Evolutionary conservation across 2,113 vertebrate species (phyloP).

Genomic region (Coptodon bakossiorum): DNA sequence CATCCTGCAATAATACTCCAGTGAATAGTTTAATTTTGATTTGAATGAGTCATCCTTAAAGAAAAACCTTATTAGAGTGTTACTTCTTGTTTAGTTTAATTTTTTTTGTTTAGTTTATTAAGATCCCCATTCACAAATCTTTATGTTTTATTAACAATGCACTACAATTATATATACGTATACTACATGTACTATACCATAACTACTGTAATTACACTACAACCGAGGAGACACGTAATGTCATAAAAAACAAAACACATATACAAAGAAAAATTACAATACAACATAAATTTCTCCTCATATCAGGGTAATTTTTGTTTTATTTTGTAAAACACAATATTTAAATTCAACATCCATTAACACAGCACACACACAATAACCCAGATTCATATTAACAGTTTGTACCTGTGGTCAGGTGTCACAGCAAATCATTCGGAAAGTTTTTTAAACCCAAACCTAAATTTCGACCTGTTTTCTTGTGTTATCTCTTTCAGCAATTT

Average conservation of each 20-base stretch:
- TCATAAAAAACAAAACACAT: background rate
- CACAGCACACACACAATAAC: background rate
- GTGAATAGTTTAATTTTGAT: background rate
- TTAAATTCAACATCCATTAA: background rate
- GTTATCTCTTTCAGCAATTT: background rate
- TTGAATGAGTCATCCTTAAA: background rate
- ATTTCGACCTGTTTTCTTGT: background rate
- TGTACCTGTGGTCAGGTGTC: background rate
- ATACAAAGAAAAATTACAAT: background rate
- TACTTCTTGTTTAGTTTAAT: background rate
- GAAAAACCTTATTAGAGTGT: background rate
- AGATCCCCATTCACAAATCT: background rate
- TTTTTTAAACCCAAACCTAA: background rate
- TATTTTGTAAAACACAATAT: background rate
- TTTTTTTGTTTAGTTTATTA: background rate
- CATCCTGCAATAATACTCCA: background rate
- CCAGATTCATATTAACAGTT: background rate
- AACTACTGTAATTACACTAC: background rate
- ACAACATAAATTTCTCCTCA: background rate
- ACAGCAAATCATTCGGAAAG: background rate
- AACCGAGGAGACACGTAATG: background rate
- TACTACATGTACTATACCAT: background rate
- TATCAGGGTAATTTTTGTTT: background rate
- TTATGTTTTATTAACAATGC: background rate
- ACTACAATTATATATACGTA: background rate